Evolutionary conservation across 1,140 invertebrate genomes (phyloP), one percentile per base, ranked within the genome.

Genomic region (Streblospio benedicti): DNA sequence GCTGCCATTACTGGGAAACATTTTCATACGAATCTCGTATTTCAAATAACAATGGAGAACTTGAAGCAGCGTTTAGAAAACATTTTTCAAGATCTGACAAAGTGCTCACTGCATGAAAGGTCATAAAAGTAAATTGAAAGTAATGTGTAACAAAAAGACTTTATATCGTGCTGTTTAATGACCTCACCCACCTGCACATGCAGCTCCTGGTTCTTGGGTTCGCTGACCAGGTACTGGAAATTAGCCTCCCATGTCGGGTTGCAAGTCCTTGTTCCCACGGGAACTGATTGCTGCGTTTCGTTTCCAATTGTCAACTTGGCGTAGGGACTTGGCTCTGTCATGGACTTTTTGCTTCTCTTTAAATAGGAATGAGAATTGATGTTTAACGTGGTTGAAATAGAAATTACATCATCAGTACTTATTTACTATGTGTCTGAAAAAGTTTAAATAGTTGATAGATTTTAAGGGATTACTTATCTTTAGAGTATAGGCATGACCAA

Each of bases 171-270:
- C 23, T 30, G 31, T 31, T 28, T 20, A 23, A 9, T 28, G n/a
- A 28, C 6, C 47, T 16, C 5, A 57, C 62, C 61, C 49, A 87
- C 86, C 80, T 86, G 85, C 25, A 91, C 76, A 62, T 88, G 85
- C 2, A 96, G 72, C 32, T 85, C 84, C 68, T 93, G 89, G 51
- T 88, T 87, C 71, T 91, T 86, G 0, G 92, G 93, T 79, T 95
- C 92, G 59, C 84, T 83, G 4, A 96, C 85, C 3, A 96, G 83
- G 80, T 95, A 94, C 1, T 89, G 87, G 71, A 93, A 93, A 16
- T 89, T 91, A 77, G 83, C 76, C 67, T 84, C 83, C 76, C 78
- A 84, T 23, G 79, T 75, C n/a, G 83, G 83, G 63, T 83, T 76
- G 32, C 67, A 74, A 2, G 81, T 83, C 61, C 73, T 72, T n/a